Evolutionary conservation across 2,888 invertebrate species (phyloP).

Genomic region (Sabellastarte sp.): DNA sequence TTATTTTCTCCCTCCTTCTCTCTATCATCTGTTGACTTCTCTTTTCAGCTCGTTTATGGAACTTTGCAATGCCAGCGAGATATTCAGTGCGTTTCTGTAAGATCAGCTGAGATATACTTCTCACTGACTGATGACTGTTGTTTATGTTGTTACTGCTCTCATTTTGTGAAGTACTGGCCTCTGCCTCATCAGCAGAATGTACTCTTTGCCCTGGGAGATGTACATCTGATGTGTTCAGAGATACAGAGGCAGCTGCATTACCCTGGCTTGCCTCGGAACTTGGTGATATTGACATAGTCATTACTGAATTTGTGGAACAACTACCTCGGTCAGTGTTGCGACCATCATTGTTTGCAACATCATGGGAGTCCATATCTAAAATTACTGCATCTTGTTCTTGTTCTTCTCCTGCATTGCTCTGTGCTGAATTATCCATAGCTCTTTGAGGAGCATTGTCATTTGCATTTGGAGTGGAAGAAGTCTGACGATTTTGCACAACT

Average conservation of each 20-base stretch:
- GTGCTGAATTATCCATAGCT: neutral
- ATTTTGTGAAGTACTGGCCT: neutral
- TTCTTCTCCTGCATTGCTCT: neutral
- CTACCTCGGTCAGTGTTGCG: neutral
- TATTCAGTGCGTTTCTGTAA: conserved; percentile 1
- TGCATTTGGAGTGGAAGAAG: neutral
- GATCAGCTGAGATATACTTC: conserved; percentile 1
- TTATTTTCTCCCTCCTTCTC: neutral
- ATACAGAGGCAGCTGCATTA: too few species aligned
- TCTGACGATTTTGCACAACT: too few species aligned
- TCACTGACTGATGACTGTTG: too few species aligned
- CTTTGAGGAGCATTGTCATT: neutral
- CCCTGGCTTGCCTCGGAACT: neutral
- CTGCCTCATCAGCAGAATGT: neutral
- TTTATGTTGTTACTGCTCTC: neutral
- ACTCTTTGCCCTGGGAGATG: too few species aligned
- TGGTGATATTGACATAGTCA: neutral
- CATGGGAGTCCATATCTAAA: neutral
- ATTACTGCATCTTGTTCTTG: neutral
- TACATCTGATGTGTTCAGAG: too few species aligned
- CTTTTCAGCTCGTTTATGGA: neutral
- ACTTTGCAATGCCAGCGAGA: neutral
- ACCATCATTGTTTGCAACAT: neutral
- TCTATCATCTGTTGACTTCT: neutral
- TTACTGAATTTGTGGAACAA: neutral